phyloP scores from a whole-genome alignment of 2,888 invertebrate genomes.

The Erebia palarica region DNA sequence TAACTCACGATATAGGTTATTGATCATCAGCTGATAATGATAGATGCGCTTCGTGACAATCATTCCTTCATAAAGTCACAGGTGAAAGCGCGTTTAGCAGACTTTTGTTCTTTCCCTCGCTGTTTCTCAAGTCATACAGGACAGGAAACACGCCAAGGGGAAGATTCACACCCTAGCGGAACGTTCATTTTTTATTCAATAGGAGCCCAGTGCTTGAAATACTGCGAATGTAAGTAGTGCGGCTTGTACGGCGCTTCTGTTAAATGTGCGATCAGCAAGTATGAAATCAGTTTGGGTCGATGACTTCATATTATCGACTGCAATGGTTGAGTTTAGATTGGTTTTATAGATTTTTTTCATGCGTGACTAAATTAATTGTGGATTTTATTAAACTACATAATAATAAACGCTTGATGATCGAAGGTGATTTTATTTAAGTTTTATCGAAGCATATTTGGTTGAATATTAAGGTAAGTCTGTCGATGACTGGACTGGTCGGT shows the following conservation, averaged over 20 bases:
- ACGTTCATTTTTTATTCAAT: neutral
- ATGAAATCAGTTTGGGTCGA: constrained; percentile 61
- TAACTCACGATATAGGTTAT: no score
- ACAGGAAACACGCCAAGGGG: neutral
- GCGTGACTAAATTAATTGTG: constrained; percentile 39
- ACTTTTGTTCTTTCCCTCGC: neutral
- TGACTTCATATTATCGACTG: constrained; percentile 51
- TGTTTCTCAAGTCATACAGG: neutral
- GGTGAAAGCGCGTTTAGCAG: no score
- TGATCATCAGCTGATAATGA: no score
- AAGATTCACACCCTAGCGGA: neutral
- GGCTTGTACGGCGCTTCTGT: neutral
- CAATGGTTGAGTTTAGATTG: constrained; percentile 43
- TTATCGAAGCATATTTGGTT: constrained; percentile 14
- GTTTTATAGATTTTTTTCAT: constrained; percentile 39
- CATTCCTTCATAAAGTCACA: neutral
- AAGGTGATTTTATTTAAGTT: constrained; percentile 17
- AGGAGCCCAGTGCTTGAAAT: neutral
- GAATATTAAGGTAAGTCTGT: neutral
- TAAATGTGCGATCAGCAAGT: constrained; percentile 14
- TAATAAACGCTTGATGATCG: constrained; percentile 35
- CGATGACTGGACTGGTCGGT: neutral
- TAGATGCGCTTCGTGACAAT: no score
- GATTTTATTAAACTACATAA: constrained; percentile 38
- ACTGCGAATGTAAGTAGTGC: neutral